Evolutionary conservation across 2,797 vertebrate genomes (phyloP), one percentile per base, ranked within the genome.

Genomic region (Tenualosa ilisha): DNA sequence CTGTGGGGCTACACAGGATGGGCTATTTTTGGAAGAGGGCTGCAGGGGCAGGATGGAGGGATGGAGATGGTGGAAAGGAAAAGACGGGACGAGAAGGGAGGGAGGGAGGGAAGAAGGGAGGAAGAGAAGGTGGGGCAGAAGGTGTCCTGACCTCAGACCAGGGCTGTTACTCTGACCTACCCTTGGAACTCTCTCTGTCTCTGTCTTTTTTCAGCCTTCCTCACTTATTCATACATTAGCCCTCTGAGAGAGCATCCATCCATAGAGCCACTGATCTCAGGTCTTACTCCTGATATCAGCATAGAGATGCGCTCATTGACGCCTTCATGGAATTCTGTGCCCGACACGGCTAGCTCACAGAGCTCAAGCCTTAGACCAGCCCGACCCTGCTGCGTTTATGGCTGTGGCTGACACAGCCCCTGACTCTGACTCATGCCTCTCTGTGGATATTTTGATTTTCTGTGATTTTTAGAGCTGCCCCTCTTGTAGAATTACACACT

Each of bases 1-100:
- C 65, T 72, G 26, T 31, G 65, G 26, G 65, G 26, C 65, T 72
- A 4, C 65, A 72, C 65, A 72, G 65, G 65, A 37, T 37, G 65
- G 65, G 26, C 65, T 72, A 72, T 72, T 40, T 72, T 40, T 6
- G 65, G 61, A 65, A n/a, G n/a, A 65, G 61, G n/a, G 61, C 61
- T 65, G 61, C 17, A 20, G 22, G 59, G 59, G 59, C 59, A n/a
- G 22, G 20, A 13, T 56, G 54, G 59, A 61, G 12, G 59, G 59
- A 61, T 46, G 46, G 63, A 12, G 65, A 72, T 72, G 26, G 24
- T 24, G 9, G 63, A 31, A n/a, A 65, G 22, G 63, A 31, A 65
- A 65, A n/a, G 24, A 31, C 31, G 1, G 31, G 31, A 31, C 1
- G n/a, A 22, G n/a, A n/a, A 24, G 61, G n/a, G 63, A 31, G 24